phyloP scores from a whole-genome alignment of 2,797 vertebrate species.

The Ambastaia sidthimunki region DNA sequence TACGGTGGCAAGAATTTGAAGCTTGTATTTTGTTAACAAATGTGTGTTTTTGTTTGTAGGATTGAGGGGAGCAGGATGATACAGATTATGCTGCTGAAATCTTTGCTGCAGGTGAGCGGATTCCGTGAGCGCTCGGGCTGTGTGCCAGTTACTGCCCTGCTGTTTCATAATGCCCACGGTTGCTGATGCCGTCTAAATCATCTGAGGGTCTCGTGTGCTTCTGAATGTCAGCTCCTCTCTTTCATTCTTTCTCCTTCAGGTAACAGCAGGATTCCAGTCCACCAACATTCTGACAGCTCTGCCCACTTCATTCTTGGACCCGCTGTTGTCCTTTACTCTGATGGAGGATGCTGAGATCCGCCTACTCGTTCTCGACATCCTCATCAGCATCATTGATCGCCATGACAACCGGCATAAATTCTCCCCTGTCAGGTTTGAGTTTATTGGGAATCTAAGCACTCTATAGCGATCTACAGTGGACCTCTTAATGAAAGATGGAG shows the following conservation, averaged over 20 bases:
- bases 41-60: constrained; percentile 67
- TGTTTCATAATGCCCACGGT: constrained; percentile 8
- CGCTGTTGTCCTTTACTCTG: constrained; percentile 85
- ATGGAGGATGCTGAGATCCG: constrained; percentile 91
- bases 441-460: neutral
- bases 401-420: constrained; percentile 82
- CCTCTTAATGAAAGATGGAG: no score
- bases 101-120: constrained; percentile 85
- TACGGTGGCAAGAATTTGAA: neutral
- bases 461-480: neutral
- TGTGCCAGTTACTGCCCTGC: constrained; percentile 5
- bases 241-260: constrained; percentile 64
- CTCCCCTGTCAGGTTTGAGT: constrained; percentile 76
- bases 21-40: neutral
- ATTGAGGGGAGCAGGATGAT: constrained; percentile 89
- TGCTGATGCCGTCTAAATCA: constrained; percentile 8
- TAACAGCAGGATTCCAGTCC: constrained; percentile 86
- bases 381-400: constrained; percentile 85
- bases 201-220: neutral
- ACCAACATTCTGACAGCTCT: constrained; percentile 88
- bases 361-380: constrained; percentile 88
- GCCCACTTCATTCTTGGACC: constrained; percentile 88
- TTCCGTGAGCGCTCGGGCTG: neutral
- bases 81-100: constrained; percentile 92
- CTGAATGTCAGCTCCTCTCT: constrained; percentile 7